These are phyloP conservation scores for Sitophilus oryzae DNA, from an alignment of 1,140 invertebrate genomes.

Conservation along the genomic window DNA sequence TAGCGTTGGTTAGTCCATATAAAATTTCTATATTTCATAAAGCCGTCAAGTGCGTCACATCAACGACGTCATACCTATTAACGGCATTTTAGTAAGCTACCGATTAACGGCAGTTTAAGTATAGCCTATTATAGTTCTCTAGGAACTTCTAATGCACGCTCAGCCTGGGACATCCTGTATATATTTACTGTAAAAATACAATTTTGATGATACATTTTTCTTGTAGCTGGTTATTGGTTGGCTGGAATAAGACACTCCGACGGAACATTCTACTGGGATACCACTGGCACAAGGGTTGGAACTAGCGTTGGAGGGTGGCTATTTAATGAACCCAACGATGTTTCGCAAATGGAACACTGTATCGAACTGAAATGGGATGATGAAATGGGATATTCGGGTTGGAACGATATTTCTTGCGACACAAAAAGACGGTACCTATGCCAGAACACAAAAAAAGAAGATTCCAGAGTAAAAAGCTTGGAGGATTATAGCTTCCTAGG, in stretches of 20 bases:
- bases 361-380: neutral
- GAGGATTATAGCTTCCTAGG: neutral
- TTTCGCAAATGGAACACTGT: neutral
- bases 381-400: neutral
- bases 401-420: neutral
- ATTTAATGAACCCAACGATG: neutral
- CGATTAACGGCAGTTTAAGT: too few relatives aligned
- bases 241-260: neutral
- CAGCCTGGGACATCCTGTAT: too few relatives aligned
- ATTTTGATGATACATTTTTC: neutral
- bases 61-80: too few relatives aligned
- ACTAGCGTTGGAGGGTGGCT: neutral
- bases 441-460: neutral
- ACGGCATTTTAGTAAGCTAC: too few relatives aligned
- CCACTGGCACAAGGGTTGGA: neutral
- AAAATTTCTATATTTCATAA: too few relatives aligned
- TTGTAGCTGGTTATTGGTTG: constrained; percentile 4
- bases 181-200: neutral
- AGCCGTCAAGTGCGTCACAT: too few relatives aligned
- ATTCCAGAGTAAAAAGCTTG: neutral
- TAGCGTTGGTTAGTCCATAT: too few relatives aligned
- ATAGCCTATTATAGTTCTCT: too few relatives aligned
- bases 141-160: too few relatives aligned
- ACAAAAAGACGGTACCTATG: neutral
- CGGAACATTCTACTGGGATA: constrained; percentile 2